phyloP scores from a whole-genome alignment of 2,113 vertebrate genomes.

The Cinclus cinclus region DNA sequence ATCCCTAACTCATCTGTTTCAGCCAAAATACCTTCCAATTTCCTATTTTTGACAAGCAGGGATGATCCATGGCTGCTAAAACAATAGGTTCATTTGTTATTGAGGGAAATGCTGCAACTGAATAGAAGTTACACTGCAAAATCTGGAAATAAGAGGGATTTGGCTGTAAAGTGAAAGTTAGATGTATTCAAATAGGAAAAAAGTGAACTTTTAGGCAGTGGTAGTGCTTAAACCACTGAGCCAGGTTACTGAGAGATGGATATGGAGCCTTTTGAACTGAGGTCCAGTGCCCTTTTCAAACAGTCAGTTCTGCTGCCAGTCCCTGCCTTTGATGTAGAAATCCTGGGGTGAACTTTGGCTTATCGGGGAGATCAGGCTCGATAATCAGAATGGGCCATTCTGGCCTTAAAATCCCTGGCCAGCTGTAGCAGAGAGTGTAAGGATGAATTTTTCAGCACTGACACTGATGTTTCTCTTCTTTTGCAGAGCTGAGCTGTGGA shows the following conservation, averaged over 20 bases:
- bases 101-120: neutral
- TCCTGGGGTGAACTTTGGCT: neutral
- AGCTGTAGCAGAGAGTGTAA: neutral
- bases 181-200: neutral
- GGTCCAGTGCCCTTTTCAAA: neutral
- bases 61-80: neutral
- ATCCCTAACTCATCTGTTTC: neutral
- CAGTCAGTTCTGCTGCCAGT: neutral
- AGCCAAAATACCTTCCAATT: conserved; percentile 1
- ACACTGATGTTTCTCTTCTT: neutral
- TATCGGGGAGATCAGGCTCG: neutral
- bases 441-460: neutral
- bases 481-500: neutral
- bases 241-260: neutral
- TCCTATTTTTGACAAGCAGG: neutral
- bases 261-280: neutral
- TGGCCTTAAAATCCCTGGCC: neutral
- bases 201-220: neutral
- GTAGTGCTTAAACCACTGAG: neutral
- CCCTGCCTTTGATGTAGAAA: conserved; percentile 12
- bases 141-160: neutral
- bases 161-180: neutral
- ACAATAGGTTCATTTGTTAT: neutral
- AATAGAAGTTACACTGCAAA: neutral
- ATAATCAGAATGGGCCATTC: neutral